phyloP scores from a whole-genome alignment of 2,888 invertebrate genomes.

The Hyposoter didymator region DNA sequence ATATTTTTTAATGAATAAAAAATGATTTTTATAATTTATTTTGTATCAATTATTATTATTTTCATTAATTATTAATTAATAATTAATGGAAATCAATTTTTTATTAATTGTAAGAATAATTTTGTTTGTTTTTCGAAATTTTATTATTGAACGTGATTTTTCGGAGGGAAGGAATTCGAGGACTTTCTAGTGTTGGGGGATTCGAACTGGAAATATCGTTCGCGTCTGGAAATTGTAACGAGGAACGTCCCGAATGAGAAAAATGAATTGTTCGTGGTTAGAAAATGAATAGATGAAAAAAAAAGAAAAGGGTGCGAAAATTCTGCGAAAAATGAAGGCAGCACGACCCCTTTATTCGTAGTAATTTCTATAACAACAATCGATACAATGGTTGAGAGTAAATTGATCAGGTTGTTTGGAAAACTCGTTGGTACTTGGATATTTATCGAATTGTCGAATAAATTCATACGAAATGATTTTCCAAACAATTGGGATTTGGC shows the following conservation, averaged over 20 bases:
- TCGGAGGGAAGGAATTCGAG: too few relatives aligned
- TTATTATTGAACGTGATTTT: too few relatives aligned
- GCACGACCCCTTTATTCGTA: constrained; percentile 36
- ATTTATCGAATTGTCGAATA: not conserved
- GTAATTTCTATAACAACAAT: constrained; percentile 23
- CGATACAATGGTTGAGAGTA: constrained; percentile 4
- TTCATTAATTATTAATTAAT: too few relatives aligned
- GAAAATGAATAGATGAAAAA: not conserved
- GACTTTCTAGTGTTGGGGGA: too few relatives aligned
- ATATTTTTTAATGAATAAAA: too few relatives aligned
- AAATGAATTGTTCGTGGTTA: not conserved
- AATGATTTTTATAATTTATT: too few relatives aligned
- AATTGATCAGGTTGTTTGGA: not conserved
- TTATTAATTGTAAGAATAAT: too few relatives aligned
- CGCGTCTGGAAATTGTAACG: too few relatives aligned
- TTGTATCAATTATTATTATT: too few relatives aligned
- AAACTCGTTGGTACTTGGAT: not conserved
- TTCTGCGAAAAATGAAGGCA: constrained; percentile 14
- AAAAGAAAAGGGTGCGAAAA: not conserved
- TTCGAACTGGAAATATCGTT: too few relatives aligned
- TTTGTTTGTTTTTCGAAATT: too few relatives aligned
- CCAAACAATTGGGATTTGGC: constrained; percentile 3
- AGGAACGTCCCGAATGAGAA: not conserved
- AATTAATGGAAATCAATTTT: too few relatives aligned
- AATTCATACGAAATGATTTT: not conserved